Percentiles rank a stretch among this genome's conserved stretches.
These are phyloP conservation scores for Cryptocephalus primarius DNA, from an alignment of 2,888 invertebrate genomes.

Conservation along the genomic window DNA sequence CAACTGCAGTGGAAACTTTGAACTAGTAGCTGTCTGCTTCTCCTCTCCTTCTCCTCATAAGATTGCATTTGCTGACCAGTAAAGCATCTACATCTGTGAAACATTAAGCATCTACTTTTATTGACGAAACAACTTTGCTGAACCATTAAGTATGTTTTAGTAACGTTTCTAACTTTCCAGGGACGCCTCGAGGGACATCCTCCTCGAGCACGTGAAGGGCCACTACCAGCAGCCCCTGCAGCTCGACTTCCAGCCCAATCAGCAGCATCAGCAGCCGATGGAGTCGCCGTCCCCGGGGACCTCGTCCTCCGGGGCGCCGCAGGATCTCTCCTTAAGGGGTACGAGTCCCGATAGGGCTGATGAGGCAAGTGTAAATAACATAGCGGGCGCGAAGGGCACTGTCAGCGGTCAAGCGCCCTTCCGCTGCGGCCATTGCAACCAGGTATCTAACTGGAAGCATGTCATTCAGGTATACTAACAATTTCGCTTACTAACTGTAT, in stretches of 20 bases:
- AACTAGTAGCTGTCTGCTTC: too few species aligned
- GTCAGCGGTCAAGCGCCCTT: slow-evolving; percentile 42
- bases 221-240: slow-evolving; percentile 41
- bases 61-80: too few species aligned
- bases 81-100: too few species aligned
- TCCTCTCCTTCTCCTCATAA: too few species aligned
- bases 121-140: too few species aligned
- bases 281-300: not conserved
- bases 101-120: too few species aligned
- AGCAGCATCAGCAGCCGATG: not conserved
- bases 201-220: slow-evolving; percentile 54
- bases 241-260: not conserved
- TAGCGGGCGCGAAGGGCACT: slow-evolving; percentile 27
- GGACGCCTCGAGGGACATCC: slow-evolving; percentile 52
- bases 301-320: slow-evolving; percentile 5
- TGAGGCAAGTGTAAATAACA: slow-evolving; percentile 43
- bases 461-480: slow-evolving; percentile 66
- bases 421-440: slow-evolving; percentile 71
- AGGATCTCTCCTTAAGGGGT: slow-evolving; percentile 25
- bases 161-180: slow-evolving; percentile 30
- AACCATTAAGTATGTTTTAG: too few species aligned
- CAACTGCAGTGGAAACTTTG: too few species aligned
- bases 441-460: slow-evolving; percentile 76
- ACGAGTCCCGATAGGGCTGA: slow-evolving; percentile 31
- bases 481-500: slow-evolving; percentile 27